Base-by-base conservation (phyloP, 2,888 invertebrate species). In the Atrina japonica region DNA sequence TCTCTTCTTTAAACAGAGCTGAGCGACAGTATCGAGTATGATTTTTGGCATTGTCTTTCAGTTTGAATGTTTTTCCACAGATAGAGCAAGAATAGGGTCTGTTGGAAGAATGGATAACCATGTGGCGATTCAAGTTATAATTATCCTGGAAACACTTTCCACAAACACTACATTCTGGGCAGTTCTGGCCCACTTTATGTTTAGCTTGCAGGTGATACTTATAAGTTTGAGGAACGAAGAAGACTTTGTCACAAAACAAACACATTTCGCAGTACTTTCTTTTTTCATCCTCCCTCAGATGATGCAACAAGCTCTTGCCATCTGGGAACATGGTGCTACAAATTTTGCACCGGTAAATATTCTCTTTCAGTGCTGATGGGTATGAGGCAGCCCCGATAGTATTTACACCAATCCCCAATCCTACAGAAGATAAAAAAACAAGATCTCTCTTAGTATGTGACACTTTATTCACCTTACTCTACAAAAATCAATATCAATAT, bases 1-100 rank as follows among this genome's bases (percentile, higher is more conserved):
- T 35, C 11, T 56, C 40, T 18, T 23, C 2, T 9, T n/a, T 5
- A 16, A 21, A 29, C n/a, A n/a, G 23, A n/a, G 9, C 18, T 11
- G 5, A 18, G 14, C 21, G 35, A 18, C 49, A 66, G 23, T 47
- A 45, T n/a, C 58, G 47, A 6, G 35, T 18, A 53, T 70, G 70
- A 35, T 55, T 43, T 43, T 29, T 61, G 25, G 52, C 59, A n/a
- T 60, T 66, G 27, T 65, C 52, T 61, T 70, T 70, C 27, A 55
- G 56, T 61, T 70, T 70, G 41, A 65, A 70, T 14, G 61, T 25
- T 35, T 65, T 70, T 45, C 60, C 60, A 56, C 70, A 70, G 2
- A 41, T 18, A 6, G 27, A n/a, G 55, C 70, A 70, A 9, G 40
- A 18, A 25, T 40, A 55, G 14, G 66, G 66, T 2, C 70, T 50